These are phyloP conservation scores for Epizoanthus illoricatus DNA, from an alignment of 92 coral and sea anemone genomes.

Conservation along the genomic window DNA sequence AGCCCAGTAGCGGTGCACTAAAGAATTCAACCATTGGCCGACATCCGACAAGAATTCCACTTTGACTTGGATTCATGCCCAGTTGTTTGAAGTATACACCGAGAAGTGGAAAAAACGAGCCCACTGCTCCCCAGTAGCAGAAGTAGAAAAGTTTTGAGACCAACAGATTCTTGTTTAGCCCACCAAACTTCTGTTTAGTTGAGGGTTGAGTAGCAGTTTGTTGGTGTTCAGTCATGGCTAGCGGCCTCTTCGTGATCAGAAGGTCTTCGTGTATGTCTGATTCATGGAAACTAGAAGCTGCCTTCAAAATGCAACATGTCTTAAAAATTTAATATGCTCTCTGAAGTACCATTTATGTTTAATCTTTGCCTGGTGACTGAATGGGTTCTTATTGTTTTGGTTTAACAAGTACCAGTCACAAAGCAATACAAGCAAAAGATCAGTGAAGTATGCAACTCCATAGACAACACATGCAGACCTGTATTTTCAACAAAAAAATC, in stretches of 20 bases:
- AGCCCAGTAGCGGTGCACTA: constrained; percentile 94
- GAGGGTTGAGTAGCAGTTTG: not conserved
- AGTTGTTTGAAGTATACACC: constrained; percentile 99
- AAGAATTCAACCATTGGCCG: constrained; percentile 98
- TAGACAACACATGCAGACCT: too few relatives aligned
- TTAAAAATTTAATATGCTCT: constrained; percentile 27
- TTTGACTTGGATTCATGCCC: constrained; percentile 95
- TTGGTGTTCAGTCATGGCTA: constrained; percentile 13
- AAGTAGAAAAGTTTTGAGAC: constrained; percentile 95
- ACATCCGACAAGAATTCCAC: constrained; percentile 96
- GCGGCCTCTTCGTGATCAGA: not conserved
- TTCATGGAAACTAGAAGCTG: constrained; percentile 16
- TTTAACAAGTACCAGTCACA: constrained; percentile 17
- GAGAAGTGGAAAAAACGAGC: constrained; percentile 95
- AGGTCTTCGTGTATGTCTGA: not conserved
- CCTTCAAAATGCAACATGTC: constrained; percentile 31
- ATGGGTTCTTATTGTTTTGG: constrained; percentile 22
- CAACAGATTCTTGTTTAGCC: constrained; percentile 75
- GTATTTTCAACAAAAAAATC: not conserved
- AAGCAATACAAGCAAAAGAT: constrained; percentile 1
- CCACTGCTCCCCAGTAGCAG: constrained; percentile 99
- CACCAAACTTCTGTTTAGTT: constrained; percentile 31
- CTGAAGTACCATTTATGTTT: constrained; percentile 26
- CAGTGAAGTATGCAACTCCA: not conserved
- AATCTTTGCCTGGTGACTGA: constrained; percentile 28